Base-by-base conservation (phyloP, 2,888 invertebrate genomes). In the Machimus rusticus region DNA sequence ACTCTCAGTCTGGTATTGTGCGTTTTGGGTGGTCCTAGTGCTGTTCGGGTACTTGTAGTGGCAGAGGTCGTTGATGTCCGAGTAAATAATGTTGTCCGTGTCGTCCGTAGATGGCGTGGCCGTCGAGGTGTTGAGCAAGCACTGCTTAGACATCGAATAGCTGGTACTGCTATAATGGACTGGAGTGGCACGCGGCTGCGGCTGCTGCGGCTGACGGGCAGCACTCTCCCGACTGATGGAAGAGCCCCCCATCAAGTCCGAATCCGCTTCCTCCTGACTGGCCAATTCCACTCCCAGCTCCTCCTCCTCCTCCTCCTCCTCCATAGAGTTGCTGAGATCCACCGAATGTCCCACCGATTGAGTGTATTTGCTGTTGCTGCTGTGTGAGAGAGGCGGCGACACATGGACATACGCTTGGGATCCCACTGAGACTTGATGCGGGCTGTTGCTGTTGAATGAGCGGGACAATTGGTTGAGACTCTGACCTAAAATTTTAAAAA, bases 161-260 rank as follows among this genome's bases (percentile, higher is more conserved):
- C 90, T 93, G 90, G 92, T 92, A 93, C 91, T 93, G 93, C 92
- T 93, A 93, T 93, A 93, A 93, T 91, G 93, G 91, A 91, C 91
- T 92, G 91, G 93, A 89, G 91, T 92, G 92, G 90, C 89, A 66
- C 66, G 66, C 89, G 87, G 89, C 77, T 91, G 92, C 89, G 90
- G 91, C 91, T 90, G 92, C 90, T 91, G 91, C 39, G 39, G 39
- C 43, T 46, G 43, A 91, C 92, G 93, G 92, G 90, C 92, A 92
- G 91, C 91, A 92, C 90, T 93, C 93, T 91, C 93, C 93, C 93
- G 94, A 92, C 92, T 93, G 93, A 91, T 93, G 93, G 94, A 94
- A 91, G 93, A 94, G 91, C 93, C 93, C 28, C 66, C 66, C 91
- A 92, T 92, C 92, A 92, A 92, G 91, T 92, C 92, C 92, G 92